Percentiles rank a stretch among this genome's conserved stretches.
phyloP scores from a whole-genome alignment of 2,888 invertebrate species.

The Leptinotarsa haldemani region DNA sequence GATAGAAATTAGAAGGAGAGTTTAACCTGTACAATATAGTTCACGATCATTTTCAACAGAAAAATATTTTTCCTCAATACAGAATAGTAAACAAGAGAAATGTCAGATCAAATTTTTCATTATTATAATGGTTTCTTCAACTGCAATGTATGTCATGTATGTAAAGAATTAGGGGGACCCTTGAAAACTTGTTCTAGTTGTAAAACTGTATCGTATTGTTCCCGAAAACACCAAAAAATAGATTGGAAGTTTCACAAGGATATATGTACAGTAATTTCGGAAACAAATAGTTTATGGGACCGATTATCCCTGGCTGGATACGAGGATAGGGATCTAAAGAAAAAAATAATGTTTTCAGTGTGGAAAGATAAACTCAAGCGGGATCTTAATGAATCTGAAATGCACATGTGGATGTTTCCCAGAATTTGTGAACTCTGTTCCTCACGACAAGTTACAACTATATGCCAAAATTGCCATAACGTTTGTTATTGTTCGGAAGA shows the following conservation, averaged over 20 bases:
- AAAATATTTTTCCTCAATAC: too few species aligned
- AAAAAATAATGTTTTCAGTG: constrained; percentile 38
- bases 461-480: constrained; percentile 50
- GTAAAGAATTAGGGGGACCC: constrained; percentile 43
- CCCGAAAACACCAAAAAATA: constrained; percentile 79
- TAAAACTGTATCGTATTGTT: constrained; percentile 80
- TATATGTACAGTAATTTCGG: constrained; percentile 65
- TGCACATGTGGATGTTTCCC: constrained; percentile 58
- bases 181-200: constrained; percentile 76
- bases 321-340: constrained; percentile 33
- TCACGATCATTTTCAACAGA: too few species aligned
- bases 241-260: constrained; percentile 84
- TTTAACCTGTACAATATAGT: too few species aligned
- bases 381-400: constrained; percentile 49
- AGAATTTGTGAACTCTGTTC: constrained; percentile 55
- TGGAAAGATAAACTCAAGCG: constrained; percentile 49
- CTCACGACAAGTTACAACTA: constrained; percentile 39
- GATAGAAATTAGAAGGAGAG: too few species aligned
- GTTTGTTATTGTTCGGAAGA: constrained; percentile 52
- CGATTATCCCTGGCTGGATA: constrained; percentile 31
- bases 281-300: constrained; percentile 31
- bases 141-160: constrained; percentile 51
- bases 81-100: background rate
- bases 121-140: constrained; percentile 43
- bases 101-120: background rate